These are phyloP conservation scores for Venustoraphidia nigricollis DNA, from an alignment of 2,888 invertebrate species.

Conservation along the genomic window DNA sequence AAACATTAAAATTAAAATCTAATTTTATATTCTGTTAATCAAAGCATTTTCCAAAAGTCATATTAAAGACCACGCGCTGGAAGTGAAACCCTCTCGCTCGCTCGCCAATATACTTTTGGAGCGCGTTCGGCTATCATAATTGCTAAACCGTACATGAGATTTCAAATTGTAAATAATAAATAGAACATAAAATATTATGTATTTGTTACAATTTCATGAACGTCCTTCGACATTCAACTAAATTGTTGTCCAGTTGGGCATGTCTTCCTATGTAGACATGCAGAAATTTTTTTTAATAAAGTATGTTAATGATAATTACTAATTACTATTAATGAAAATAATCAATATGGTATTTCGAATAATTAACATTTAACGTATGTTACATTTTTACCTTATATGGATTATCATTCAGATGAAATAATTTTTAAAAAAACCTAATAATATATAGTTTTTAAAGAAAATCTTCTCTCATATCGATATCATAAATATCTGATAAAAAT, in stretches of 20 bases:
- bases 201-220: neutral
- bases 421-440: neutral
- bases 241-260: neutral
- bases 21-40: no score
- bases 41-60: no score
- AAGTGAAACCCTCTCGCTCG: no score
- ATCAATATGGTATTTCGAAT: conserved; percentile 13
- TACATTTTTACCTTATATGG: conserved; percentile 11
- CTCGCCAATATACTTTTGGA: no score
- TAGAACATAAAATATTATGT: neutral
- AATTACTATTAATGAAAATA: conserved; percentile 6
- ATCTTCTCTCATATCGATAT: no score
- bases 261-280: neutral
- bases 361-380: conserved; percentile 12
- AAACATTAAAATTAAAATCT: no score
- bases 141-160: neutral
- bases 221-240: neutral
- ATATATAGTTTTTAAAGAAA: no score
- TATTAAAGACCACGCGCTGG: no score
- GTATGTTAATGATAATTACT: neutral
- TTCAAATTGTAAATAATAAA: conserved; percentile 6
- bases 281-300: neutral
- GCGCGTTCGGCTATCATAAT: no score
- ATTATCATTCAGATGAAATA: conserved; percentile 6
- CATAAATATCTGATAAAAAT: no score